Percentiles rank a stretch among this genome's conserved stretches.
Evolutionary conservation across 2,888 invertebrate species (phyloP).

Genomic region (Cephonodes hylas): DNA sequence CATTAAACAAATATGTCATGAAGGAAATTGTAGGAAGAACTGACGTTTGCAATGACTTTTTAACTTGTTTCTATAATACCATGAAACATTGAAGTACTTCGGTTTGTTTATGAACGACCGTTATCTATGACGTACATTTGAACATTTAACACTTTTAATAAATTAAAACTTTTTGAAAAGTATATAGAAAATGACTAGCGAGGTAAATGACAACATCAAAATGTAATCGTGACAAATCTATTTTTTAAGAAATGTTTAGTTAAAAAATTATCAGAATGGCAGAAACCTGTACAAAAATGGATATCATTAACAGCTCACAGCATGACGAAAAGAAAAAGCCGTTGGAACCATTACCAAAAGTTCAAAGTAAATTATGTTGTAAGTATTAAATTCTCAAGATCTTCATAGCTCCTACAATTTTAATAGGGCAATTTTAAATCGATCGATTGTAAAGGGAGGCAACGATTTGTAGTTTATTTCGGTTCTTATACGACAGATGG

Average conservation of each 20-base stretch:
- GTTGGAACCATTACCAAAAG: background rate
- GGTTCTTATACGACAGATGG: too few relatives aligned
- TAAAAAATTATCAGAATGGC: background rate
- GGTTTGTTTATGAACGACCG: background rate
- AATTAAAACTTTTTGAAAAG: background rate
- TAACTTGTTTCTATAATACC: background rate
- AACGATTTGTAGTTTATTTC: too few relatives aligned
- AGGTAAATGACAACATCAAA: background rate
- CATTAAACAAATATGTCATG: background rate
- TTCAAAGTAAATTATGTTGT: background rate
- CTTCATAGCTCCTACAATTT: background rate
- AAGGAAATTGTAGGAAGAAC: too few relatives aligned
- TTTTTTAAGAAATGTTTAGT: background rate
- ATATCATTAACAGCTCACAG: background rate
- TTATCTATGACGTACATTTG: background rate
- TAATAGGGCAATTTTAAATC: background rate
- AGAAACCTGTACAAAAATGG: background rate
- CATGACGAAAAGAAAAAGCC: background rate
- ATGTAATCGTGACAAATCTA: background rate
- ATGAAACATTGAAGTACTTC: constrained; percentile 2
- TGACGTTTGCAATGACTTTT: background rate
- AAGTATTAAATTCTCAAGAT: background rate
- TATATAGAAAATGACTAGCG: background rate
- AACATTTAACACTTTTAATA: constrained; percentile 12
- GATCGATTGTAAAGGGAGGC: too few relatives aligned